Evolutionary conservation across 2,113 vertebrate species (phyloP), one percentile per base, ranked within the genome.

Genomic region (Coryphaenoides rupestris): DNA sequence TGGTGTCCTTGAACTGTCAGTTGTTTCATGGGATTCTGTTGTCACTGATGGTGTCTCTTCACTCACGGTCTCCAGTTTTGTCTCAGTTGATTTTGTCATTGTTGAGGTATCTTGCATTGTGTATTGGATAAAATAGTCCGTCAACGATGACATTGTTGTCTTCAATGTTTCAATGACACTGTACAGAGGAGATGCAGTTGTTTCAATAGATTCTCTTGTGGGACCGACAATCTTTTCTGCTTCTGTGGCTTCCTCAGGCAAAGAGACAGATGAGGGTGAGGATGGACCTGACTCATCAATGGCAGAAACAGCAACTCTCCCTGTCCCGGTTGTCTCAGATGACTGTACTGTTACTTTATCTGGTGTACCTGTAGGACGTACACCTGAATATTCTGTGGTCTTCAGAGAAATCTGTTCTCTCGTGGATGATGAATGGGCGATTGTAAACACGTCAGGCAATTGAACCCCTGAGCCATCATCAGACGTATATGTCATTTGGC

Each of bases 71-170:
- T 52, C 22, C 24, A 56, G 15, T 5, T 7, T 47, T 70, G 55
- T 5, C 2, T 59, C 52, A 10, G 52, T 33, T 22, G 54, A n/a
- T 47, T 71, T 63, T 45, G 69, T 70, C 9, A 33, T 23, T 19
- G 16, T 2, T 62, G 70, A 63, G 53, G 15, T 3, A 54, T 50
- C 67, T 10, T 73, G 59, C 62, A 76, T 70, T 21, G 69, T 57
- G 53, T 70, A 28, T 23, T 70, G 40, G 49, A 19, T 74, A 19
- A 85, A 79, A 60, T 77, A 66, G 13, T 68, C 70, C 60, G 61
- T 77, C 9, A 85, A 47, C 45, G 81, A 63, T 4, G 64, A 52
- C 59, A 83, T 45, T 65, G 79, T 85, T 59, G 76, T 72, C 22
- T 61, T 77, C 1, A 85, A 63, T 0, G 68, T 60, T 69, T 81